Conservation (phyloP, 2,113 vertebrate species). For the Machaerirhynchus nigripectus region DNA sequence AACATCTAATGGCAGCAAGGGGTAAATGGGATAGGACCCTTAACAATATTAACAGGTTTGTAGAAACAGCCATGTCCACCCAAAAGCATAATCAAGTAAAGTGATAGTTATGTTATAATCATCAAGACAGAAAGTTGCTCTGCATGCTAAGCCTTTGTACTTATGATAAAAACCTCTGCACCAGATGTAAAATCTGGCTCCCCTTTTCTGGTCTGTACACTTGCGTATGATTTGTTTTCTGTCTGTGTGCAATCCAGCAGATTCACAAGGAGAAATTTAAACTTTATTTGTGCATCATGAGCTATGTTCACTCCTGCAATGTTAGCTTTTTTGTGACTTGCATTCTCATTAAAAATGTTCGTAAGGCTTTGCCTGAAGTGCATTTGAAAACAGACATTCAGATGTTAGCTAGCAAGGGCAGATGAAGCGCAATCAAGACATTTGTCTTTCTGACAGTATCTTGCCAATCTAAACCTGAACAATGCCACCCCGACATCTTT, state of each 20-base stretch:
- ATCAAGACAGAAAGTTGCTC: conserved; percentile 14
- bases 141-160: neutral
- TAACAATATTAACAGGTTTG: conserved; percentile 57
- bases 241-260: neutral
- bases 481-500: neutral
- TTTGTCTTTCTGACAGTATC: neutral
- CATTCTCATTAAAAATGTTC: neutral
- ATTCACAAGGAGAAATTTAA: neutral
- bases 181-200: conserved; percentile 46
- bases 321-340: neutral
- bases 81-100: conserved; percentile 45
- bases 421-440: neutral
- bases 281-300: neutral
- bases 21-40: conserved; percentile 13
- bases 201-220: neutral
- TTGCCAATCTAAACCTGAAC: neutral
- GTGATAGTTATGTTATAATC: conserved; percentile 22
- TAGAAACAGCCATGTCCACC: conserved; percentile 5
- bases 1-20: neutral
- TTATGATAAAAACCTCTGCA: neutral
- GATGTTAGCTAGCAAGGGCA: neutral
- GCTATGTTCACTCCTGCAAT: neutral
- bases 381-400: neutral
- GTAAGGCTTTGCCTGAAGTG: neutral
- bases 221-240: neutral